Conservation (phyloP, 2,113 vertebrate genomes). For the Clupea harengus region DNA sequence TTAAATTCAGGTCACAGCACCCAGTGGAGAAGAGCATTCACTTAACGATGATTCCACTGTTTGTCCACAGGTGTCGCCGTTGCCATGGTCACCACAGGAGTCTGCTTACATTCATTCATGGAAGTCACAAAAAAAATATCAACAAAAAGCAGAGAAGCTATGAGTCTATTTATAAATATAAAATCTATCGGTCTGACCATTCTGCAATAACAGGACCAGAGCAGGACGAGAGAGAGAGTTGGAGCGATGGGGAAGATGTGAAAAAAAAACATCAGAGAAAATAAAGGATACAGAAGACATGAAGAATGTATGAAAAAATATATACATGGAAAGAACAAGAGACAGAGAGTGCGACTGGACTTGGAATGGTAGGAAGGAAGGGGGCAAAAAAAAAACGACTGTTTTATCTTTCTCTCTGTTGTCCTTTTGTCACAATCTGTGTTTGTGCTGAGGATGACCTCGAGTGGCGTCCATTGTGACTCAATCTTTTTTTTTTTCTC, state of each 20-base stretch:
- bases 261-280: constrained; percentile 30
- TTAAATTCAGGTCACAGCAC: constrained; percentile 44
- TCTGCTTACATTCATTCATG: constrained; percentile 59
- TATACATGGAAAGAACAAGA: not conserved
- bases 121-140: constrained; percentile 28
- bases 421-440: constrained; percentile 48
- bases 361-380: constrained; percentile 39
- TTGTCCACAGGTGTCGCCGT: constrained; percentile 58
- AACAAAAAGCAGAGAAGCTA: constrained; percentile 58
- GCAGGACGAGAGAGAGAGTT: constrained; percentile 33
- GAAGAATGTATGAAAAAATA: constrained; percentile 64
- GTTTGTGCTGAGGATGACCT: constrained; percentile 45
- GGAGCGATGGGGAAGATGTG: constrained; percentile 6
- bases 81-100: constrained; percentile 44
- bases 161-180: constrained; percentile 61
- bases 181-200: constrained; percentile 62
- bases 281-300: constrained; percentile 50
- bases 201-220: constrained; percentile 72
- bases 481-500: constrained; percentile 37
- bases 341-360: constrained; percentile 34
- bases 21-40: constrained; percentile 8
- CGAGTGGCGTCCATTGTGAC: constrained; percentile 50
- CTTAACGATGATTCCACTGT: constrained; percentile 35
- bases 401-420: constrained; percentile 62
- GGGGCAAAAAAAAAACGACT: constrained; percentile 43